Evolutionary conservation across 1,140 invertebrate genomes (phyloP).

Genomic region (Eumaeus atala): DNA sequence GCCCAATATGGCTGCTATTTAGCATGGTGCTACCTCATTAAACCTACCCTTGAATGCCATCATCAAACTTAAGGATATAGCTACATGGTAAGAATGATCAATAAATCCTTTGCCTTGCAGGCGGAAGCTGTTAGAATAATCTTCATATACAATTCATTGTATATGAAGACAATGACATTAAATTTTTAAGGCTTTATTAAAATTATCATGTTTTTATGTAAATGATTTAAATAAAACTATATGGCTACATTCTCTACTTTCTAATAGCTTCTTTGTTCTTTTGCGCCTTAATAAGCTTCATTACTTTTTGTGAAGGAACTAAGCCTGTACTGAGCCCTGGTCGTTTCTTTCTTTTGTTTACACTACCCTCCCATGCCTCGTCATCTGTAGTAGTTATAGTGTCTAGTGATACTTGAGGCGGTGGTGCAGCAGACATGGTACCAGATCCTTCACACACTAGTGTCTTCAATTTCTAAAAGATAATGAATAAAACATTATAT

Average conservation of each 20-base stretch:
- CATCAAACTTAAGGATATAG: too few species aligned
- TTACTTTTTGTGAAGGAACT: conserved; percentile 88
- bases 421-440: conserved; percentile 43
- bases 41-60: too few species aligned
- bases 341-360: conserved; percentile 79
- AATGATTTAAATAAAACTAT: too few species aligned
- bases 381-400: conserved; percentile 49
- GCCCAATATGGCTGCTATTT: too few species aligned
- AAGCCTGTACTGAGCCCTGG: conserved; percentile 86
- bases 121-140: too few species aligned
- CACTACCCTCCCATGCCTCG: conserved; percentile 73
- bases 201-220: too few species aligned
- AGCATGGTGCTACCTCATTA: too few species aligned
- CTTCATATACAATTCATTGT: too few species aligned
- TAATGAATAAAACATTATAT: background rate
- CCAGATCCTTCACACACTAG: conserved; percentile 59
- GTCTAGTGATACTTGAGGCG: conserved; percentile 40
- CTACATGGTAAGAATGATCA: too few species aligned
- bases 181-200: too few species aligned
- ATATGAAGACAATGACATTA: too few species aligned
- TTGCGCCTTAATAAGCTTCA: conserved; percentile 82
- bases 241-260: conserved; percentile 21
- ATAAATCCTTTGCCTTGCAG: too few species aligned
- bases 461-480: conserved; percentile 52
- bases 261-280: conserved; percentile 55